These are phyloP conservation scores for Hippocampus kuda DNA, from an alignment of 2,797 vertebrate genomes.

Conservation along the genomic window DNA sequence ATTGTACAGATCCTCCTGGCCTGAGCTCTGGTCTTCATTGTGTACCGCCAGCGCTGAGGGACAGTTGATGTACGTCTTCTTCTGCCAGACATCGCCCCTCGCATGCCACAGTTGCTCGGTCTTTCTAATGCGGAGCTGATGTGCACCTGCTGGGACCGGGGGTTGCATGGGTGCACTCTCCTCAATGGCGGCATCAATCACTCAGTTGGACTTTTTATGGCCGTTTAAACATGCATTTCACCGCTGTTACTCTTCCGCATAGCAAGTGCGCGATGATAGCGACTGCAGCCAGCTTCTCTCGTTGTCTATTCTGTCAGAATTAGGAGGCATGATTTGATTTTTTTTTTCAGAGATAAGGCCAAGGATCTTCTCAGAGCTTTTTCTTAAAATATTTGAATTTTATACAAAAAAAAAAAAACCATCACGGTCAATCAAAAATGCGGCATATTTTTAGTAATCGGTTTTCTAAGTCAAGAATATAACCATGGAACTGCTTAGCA, in stretches of 20 bases:
- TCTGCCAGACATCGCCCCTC: constrained; percentile 44
- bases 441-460: not conserved
- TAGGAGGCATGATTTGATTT: not conserved
- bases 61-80: constrained; percentile 45
- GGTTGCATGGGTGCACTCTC: constrained; percentile 60
- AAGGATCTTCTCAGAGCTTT: not conserved
- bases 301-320: not conserved
- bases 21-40: constrained; percentile 26
- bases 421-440: not conserved
- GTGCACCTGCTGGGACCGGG: constrained; percentile 63
- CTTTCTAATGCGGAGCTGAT: constrained; percentile 67
- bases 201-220: constrained; percentile 65
- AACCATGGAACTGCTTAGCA: not conserved
- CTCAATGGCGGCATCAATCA: constrained; percentile 67
- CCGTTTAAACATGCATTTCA: constrained; percentile 56
- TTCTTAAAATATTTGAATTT: not conserved
- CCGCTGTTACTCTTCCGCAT: not conserved
- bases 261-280: not conserved
- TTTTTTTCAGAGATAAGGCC: not conserved
- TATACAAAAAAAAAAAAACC: not conserved
- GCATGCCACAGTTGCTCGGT: constrained; percentile 56
- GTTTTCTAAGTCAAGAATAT: not conserved
- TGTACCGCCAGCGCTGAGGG: constrained; percentile 27
- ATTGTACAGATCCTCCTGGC: constrained; percentile 46
- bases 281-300: not conserved